phyloP scores from a whole-genome alignment of 2,888 invertebrate species.

The Meteorus colon region DNA sequence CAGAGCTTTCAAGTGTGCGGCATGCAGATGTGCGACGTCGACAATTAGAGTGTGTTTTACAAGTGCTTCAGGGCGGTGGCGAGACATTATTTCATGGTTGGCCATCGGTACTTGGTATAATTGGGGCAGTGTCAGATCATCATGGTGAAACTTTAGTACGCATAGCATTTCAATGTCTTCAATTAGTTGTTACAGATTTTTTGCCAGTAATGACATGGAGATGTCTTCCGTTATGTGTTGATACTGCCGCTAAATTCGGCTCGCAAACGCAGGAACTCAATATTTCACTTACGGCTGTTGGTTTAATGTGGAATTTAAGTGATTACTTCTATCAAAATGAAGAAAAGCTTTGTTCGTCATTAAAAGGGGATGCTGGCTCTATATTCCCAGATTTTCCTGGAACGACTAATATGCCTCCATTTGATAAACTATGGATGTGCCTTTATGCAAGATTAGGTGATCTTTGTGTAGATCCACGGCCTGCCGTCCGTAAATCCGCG shows the following conservation, averaged over 20 bases:
- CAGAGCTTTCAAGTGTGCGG: conserved; percentile 91
- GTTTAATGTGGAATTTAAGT: conserved; percentile 98
- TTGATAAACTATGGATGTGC: conserved; percentile 97
- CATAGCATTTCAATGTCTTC: conserved; percentile 96
- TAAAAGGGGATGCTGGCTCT: conserved; percentile 81
- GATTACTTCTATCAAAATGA: conserved; percentile 98
- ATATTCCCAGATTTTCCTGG: conserved; percentile 89
- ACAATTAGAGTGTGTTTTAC: conserved; percentile 94
- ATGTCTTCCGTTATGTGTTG: conserved; percentile 91
- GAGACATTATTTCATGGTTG: conserved; percentile 95
- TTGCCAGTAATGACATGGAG: conserved; percentile 93
- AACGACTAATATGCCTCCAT: conserved; percentile 88
- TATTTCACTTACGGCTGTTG: conserved; percentile 97
- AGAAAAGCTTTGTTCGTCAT: conserved; percentile 84
- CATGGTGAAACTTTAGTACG: conserved; percentile 94
- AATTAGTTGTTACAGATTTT: conserved; percentile 95
- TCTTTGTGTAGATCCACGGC: conserved; percentile 94
- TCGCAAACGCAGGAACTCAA: conserved; percentile 97
- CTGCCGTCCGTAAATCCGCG: conserved; percentile 97
- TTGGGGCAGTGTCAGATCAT: conserved; percentile 94
- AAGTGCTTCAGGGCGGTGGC: conserved; percentile 93
- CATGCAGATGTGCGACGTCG: conserved; percentile 96
- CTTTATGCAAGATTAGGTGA: conserved; percentile 90
- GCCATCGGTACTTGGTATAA: conserved; percentile 94
- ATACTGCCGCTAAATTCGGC: conserved; percentile 96